Percentiles rank a stretch among this genome's conserved stretches.
These are phyloP conservation scores for Takifugu ocellatus DNA, from an alignment of 2,797 vertebrate genomes.

Conservation along the genomic window DNA sequence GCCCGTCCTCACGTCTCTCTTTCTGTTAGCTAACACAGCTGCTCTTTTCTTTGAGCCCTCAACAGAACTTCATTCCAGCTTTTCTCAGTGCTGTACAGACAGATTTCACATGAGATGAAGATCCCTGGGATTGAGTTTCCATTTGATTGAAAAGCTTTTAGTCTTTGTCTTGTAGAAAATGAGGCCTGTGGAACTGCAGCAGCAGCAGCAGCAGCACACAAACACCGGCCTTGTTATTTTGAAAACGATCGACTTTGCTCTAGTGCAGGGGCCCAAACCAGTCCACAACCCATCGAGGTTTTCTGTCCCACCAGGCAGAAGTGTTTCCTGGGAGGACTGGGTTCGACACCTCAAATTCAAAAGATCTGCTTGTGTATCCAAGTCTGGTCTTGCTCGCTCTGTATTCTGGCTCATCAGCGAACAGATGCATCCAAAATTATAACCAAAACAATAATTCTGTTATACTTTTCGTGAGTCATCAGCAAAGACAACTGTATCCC, in stretches of 20 bases:
- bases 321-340: too few species aligned
- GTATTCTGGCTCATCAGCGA: too few species aligned
- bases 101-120: neutral
- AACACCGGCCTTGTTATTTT: neutral
- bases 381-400: too few species aligned
- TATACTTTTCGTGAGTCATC: too few species aligned
- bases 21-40: neutral
- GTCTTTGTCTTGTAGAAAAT: slow-evolving; percentile 6
- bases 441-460: too few species aligned
- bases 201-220: neutral
- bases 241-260: neutral
- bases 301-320: too few species aligned
- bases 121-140: slow-evolving; percentile 10
- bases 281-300: too few species aligned
- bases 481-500: too few species aligned
- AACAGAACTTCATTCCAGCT: slow-evolving; percentile 7
- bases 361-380: too few species aligned
- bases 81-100: slow-evolving; percentile 3
- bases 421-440: too few species aligned
- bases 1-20: neutral
- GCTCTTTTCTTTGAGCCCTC: neutral
- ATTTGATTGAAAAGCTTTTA: neutral
- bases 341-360: too few species aligned
- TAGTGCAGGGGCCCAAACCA: too few species aligned
- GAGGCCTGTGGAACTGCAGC: neutral